Evolutionary conservation across 1,140 invertebrate species (phyloP).

Genomic region (Bradynema listronoti): DNA sequence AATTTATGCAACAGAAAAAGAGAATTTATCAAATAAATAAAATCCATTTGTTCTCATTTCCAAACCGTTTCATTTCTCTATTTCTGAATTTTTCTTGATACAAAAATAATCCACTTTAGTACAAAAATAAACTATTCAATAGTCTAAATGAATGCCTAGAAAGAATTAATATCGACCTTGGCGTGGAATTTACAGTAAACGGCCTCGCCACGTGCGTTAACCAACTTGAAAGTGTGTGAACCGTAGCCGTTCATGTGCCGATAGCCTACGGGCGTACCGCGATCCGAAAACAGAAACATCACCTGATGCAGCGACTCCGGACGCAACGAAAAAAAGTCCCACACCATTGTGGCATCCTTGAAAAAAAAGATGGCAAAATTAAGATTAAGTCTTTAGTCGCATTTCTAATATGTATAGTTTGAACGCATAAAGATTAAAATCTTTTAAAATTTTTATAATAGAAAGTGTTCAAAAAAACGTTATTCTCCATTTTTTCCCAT

Average conservation of each 20-base stretch:
- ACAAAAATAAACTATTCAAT: too few species aligned
- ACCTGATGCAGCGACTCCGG: conserved; percentile 83
- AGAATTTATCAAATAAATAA: too few species aligned
- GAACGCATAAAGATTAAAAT: neutral
- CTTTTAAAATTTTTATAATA: conserved; percentile 69
- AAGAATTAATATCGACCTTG: conserved; percentile 50
- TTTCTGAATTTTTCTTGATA: too few species aligned
- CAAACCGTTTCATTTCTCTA: too few species aligned
- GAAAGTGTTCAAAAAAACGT: neutral
- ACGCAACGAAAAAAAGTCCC: conserved; percentile 82
- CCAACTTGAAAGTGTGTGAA: conserved; percentile 85
- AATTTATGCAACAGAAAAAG: neutral
- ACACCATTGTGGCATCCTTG: conserved; percentile 85
- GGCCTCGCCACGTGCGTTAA: conserved; percentile 71
- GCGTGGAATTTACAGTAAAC: conserved; percentile 88
- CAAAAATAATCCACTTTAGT: too few species aligned
- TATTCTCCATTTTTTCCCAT: neutral
- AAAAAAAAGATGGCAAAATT: conserved; percentile 48
- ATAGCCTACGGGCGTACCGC: conserved; percentile 83
- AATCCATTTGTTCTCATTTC: too few species aligned
- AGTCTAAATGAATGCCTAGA: too few species aligned
- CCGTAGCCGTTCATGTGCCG: conserved; percentile 91
- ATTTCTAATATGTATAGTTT: neutral
- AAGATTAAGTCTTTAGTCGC: neutral
- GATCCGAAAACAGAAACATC: conserved; percentile 77